phyloP scores from a whole-genome alignment of 1,140 invertebrate species.

The Yoshiicerus persimilis region DNA sequence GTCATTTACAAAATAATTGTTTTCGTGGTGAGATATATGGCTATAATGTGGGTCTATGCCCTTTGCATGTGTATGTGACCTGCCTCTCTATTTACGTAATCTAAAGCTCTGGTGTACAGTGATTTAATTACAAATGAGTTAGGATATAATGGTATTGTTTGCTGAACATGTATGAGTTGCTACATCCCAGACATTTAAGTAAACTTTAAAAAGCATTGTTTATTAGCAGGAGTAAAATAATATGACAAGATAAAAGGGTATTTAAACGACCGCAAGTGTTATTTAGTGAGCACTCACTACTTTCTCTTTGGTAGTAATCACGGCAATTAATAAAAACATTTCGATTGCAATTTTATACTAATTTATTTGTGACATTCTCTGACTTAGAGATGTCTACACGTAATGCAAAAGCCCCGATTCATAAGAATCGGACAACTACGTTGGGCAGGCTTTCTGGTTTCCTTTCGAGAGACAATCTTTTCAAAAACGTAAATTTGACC shows the following conservation, averaged over 20 bases:
- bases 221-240: background rate
- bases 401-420: constrained; percentile 39
- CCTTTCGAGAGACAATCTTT: constrained; percentile 57
- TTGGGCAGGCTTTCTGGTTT: constrained; percentile 59
- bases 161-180: background rate
- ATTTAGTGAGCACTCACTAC: background rate
- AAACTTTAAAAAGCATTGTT: background rate
- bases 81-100: background rate
- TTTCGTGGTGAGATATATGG: background rate
- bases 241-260: background rate
- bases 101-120: background rate
- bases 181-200: background rate
- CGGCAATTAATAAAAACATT: too few species aligned
- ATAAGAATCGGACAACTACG: constrained; percentile 58
- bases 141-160: background rate
- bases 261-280: background rate
- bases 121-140: background rate
- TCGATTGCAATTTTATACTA: too few species aligned
- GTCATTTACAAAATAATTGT: background rate
- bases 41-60: background rate
- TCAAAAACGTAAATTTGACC: constrained; percentile 34
- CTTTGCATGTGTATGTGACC: background rate
- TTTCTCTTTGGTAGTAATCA: too few species aligned
- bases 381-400: background rate
- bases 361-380: background rate